Conservation (phyloP, 2,113 vertebrate genomes). For the Megalops atlanticus region DNA sequence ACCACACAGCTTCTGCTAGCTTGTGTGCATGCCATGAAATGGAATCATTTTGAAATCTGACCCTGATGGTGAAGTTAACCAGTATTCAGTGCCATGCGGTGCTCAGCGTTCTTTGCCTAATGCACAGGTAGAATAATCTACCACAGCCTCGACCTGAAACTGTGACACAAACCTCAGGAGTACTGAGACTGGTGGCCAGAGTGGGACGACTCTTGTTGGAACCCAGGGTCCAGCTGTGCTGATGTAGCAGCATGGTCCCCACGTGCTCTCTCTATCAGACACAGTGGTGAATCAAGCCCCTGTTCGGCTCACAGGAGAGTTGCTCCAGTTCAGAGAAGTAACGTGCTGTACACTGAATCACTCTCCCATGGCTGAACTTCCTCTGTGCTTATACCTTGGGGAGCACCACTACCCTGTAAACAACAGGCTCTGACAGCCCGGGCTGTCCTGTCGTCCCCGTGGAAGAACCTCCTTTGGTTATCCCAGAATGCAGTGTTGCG, state of each 20-base stretch:
- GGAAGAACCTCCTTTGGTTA: too few species aligned
- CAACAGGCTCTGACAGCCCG: background rate
- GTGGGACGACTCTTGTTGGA: background rate
- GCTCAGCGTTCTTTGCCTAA: too few species aligned
- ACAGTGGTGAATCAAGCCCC: background rate
- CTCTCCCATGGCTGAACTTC: conserved; percentile 2
- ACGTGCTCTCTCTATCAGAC: background rate
- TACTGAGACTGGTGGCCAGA: too few species aligned
- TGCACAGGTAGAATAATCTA: too few species aligned
- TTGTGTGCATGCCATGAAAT: background rate
- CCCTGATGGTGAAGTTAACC: too few species aligned
- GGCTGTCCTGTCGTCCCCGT: background rate
- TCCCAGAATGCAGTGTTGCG: background rate
- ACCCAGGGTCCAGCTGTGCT: background rate
- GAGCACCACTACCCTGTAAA: background rate
- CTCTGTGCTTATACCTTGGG: background rate
- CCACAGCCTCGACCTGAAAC: too few species aligned
- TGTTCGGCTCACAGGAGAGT: background rate
- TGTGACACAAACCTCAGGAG: too few species aligned
- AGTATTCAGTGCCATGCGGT: too few species aligned
- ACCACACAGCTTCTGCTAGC: background rate
- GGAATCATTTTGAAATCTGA: background rate
- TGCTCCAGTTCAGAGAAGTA: background rate
- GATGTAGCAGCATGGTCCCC: background rate
- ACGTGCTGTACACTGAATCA: background rate